A percentile compares a stretch with the other conserved stretches of the same genome.
phyloP scores from a whole-genome alignment of 2,888 invertebrate species.

The Drosophila antonietae region DNA sequence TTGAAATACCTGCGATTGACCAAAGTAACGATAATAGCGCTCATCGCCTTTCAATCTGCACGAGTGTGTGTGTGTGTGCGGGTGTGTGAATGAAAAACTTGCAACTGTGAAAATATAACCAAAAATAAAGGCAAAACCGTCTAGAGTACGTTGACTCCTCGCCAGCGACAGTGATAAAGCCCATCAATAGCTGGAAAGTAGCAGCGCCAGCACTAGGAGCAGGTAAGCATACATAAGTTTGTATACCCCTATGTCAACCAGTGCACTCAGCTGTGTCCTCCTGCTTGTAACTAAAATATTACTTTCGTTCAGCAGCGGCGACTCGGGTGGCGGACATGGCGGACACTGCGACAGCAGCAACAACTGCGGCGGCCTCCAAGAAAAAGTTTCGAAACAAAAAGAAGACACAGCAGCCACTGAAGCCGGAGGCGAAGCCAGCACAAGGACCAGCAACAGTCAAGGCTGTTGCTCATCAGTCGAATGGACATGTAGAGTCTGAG shows the following conservation, averaged over 20 bases:
- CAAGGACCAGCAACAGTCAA: constrained; percentile 7
- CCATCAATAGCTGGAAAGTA: constrained; percentile 33
- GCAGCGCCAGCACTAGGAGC: constrained; percentile 35
- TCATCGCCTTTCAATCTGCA: constrained; percentile 29
- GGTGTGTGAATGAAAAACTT: constrained; percentile 73
- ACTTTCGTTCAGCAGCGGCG: constrained; percentile 17
- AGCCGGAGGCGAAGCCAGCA: constrained; percentile 22
- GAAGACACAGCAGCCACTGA: constrained; percentile 47
- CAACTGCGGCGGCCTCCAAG: constrained; percentile 52
- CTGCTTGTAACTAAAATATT: constrained; percentile 21
- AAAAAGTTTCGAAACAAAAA: constrained; percentile 67
- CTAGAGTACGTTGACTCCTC: constrained; percentile 48
- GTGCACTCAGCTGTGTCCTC: constrained; percentile 53
- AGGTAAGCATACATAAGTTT: constrained; percentile 35
- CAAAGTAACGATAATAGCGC: constrained; percentile 24
- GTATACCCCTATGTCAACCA: not conserved
- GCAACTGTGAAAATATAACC: constrained; percentile 77
- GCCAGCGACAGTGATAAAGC: constrained; percentile 21
- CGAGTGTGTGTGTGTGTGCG: constrained; percentile 30
- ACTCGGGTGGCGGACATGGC: constrained; percentile 53
- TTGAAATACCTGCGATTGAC: constrained; percentile 22
- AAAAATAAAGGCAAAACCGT: constrained; percentile 60
- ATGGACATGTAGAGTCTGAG: constrained; percentile 44
- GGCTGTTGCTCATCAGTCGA: constrained; percentile 28
- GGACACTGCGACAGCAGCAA: constrained; percentile 59